A percentile compares a stretch with the other conserved stretches of the same genome.
Conservation (phyloP, 1,140 invertebrate species). For the Brevipalpus yothersi region DNA sequence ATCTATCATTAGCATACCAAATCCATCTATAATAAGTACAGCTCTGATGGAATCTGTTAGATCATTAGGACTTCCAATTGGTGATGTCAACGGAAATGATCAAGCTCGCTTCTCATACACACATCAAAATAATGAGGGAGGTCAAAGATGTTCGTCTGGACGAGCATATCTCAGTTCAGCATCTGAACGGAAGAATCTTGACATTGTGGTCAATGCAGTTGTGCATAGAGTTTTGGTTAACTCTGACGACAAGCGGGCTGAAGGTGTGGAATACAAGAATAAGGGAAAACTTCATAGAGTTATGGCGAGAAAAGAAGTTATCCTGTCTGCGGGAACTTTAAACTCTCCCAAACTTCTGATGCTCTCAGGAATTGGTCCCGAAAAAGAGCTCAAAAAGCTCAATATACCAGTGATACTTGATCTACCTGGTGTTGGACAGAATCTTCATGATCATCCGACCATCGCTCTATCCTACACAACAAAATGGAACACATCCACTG, state of each 20-base stretch:
- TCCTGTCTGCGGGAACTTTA: conserved; percentile 56
- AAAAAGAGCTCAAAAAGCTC: neutral
- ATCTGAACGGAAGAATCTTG: too few relatives aligned
- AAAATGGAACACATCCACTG: too few relatives aligned
- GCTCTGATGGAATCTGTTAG: too few relatives aligned
- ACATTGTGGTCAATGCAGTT: neutral
- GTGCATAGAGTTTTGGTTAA: conserved; percentile 63
- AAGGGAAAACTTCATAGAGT: conserved; percentile 40
- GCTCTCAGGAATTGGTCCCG: conserved; percentile 62
- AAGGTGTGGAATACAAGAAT: conserved; percentile 54
- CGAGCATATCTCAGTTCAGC: too few relatives aligned
- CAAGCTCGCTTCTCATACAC: too few relatives aligned
- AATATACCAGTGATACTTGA: conserved; percentile 19
- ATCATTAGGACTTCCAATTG: too few relatives aligned
- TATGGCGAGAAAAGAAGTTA: conserved; percentile 52
- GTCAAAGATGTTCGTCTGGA: too few relatives aligned
- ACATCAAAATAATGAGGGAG: too few relatives aligned
- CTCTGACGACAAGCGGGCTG: conserved; percentile 40
- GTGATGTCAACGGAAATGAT: too few relatives aligned
- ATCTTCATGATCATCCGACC: conserved; percentile 20
- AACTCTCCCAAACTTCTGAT: conserved; percentile 73
- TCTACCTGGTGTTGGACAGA: conserved; percentile 21
- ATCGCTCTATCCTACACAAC: too few relatives aligned
- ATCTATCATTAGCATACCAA: too few relatives aligned
- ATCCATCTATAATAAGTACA: too few relatives aligned